Percentiles rank a stretch among this genome's conserved stretches.
These are phyloP conservation scores for Leptobrachium ailaonicum DNA, from an alignment of 2,113 vertebrate species.

Conservation along the genomic window DNA sequence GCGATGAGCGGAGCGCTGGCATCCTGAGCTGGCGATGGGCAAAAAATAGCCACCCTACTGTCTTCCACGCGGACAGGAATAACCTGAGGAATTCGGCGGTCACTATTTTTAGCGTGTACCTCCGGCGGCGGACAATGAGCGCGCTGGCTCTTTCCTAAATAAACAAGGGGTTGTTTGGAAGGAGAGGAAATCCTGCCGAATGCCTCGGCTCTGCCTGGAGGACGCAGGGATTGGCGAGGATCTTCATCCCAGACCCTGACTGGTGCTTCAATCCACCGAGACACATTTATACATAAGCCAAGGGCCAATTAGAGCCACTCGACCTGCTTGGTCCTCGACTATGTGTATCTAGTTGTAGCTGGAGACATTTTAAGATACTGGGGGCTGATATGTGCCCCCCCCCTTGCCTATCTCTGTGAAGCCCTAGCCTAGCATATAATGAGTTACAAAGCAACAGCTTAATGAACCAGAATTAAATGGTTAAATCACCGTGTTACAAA, in stretches of 20 bases:
- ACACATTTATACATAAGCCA: slow-evolving; percentile 12
- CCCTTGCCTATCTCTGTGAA: too few species aligned
- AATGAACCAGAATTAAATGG: too few species aligned
- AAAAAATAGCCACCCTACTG: too few species aligned
- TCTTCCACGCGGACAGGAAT: slow-evolving; percentile 18
- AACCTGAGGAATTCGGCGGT: background rate
- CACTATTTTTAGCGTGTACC: slow-evolving; percentile 23
- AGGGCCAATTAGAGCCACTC: slow-evolving; percentile 30
- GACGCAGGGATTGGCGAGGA: background rate
- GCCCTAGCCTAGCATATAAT: too few species aligned
- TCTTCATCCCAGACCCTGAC: background rate
- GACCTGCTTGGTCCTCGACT: slow-evolving; percentile 1
- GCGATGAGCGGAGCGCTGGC: too few species aligned
- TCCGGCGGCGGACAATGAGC: slow-evolving; percentile 38
- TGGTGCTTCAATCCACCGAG: slow-evolving; percentile 1
- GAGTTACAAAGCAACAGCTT: too few species aligned
- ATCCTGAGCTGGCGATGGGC: too few species aligned
- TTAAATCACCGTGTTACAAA: too few species aligned
- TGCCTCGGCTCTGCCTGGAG: background rate
- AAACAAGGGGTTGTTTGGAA: slow-evolving; percentile 43
- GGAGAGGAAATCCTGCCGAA: slow-evolving; percentile 41
- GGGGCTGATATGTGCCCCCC: too few species aligned
- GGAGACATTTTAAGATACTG: too few species aligned
- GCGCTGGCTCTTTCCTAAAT: slow-evolving; percentile 39
- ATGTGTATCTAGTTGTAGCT: too few species aligned